A percentile compares a stretch with the other conserved stretches of the same genome.
Evolutionary conservation across 2,113 vertebrate species (phyloP).

Genomic region (Balaenoptera acutorostrata): DNA sequence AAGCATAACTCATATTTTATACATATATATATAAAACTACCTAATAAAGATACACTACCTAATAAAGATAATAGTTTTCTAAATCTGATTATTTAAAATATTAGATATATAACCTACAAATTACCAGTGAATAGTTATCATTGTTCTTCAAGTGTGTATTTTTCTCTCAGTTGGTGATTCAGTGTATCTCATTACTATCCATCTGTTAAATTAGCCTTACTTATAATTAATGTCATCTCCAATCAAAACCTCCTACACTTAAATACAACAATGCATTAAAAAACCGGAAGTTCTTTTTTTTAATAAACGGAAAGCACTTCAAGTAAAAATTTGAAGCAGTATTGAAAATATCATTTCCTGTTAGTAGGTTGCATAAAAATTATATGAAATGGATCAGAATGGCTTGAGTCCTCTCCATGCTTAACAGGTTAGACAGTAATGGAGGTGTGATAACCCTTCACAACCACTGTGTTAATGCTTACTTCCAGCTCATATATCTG

Average conservation of each 20-base stretch:
- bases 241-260: conserved; percentile 60
- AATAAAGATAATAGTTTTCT: not conserved
- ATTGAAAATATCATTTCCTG: not conserved
- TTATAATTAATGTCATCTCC: conserved; percentile 66
- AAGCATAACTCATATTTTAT: not conserved
- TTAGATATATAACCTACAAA: not conserved
- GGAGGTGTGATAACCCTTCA: not conserved
- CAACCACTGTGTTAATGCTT: not conserved
- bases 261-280: conserved; percentile 22
- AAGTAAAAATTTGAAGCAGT: not conserved
- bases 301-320: not conserved
- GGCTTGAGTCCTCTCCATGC: not conserved
- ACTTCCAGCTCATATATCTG: not conserved
- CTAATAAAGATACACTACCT: not conserved
- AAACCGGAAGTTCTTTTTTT: not conserved
- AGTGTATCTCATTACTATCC: conserved; percentile 25
- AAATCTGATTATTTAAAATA: conserved; percentile 3
- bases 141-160: not conserved
- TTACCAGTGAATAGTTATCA: not conserved
- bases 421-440: not conserved
- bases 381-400: not conserved
- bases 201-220: conserved; percentile 66
- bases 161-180: conserved; percentile 31
- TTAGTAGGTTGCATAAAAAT: not conserved
- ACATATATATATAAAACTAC: not conserved